Base-by-base conservation (phyloP, 2,888 invertebrate species). In the Hesperia comma region DNA sequence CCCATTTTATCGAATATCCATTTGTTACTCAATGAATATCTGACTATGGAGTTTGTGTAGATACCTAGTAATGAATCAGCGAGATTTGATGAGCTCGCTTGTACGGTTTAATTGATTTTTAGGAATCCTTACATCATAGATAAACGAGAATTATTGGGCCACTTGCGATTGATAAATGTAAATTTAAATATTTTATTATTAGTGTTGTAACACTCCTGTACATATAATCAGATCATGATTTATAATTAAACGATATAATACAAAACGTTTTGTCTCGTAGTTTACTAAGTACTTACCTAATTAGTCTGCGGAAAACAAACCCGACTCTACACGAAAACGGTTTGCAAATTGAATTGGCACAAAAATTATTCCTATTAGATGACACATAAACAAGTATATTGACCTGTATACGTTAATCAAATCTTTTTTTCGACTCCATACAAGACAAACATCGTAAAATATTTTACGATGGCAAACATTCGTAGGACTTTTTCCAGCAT, bases 1-100 rank as follows among this genome's bases (percentile, higher is more conserved):
- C 75, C 77, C 80, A 81, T 85, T 87, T n/a, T 87, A 89, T 89
- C 86, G 84, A 75, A 81, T 80, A 83, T 84, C 84, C 84, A 84
- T 88, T 89, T 73, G 75, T 72, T 60, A 69, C 64, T 69, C 61
- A 64, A 67, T 66, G 66, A 66, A 62, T 61, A 68, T 68, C 57
- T 40, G 61, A 63, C 37, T 37, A 37, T 54, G 46, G 61, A 58
- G 51, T 64, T 60, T 63, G 60, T 56, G 49, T 51, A 51, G 60
- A 26, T 58, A 43, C 41, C 37, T 33, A n/a, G 12, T 70, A 71
- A 69, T 70, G 69, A 71, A 69, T 70, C 71, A 70, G 68, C 67
- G 62, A 26, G 57, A 62, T 62, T 71, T 70, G 68, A 69, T 68
- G 68, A 71, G 64, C 68, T 57, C 17, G 60, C 57, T 58, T 61